phyloP scores from a whole-genome alignment of 2,797 vertebrate genomes.

The Hypotaenidia okinawae region DNA sequence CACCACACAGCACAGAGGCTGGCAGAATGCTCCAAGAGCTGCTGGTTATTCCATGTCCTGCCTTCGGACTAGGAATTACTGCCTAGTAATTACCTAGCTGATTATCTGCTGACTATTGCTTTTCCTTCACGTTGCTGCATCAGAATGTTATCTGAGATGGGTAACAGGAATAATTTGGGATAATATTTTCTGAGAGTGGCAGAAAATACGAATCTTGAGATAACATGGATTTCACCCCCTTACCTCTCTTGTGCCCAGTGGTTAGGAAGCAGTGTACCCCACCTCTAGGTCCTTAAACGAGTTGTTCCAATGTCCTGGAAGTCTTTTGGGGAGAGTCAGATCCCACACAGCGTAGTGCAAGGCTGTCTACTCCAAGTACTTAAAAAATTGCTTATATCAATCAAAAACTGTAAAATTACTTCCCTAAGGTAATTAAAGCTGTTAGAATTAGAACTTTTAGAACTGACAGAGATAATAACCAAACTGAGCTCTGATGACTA shows the following conservation, averaged over 20 bases:
- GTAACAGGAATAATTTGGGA: background rate
- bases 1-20: background rate
- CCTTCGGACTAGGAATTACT: background rate
- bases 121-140: background rate
- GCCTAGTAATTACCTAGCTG: background rate
- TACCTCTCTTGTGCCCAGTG: background rate
- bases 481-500: background rate
- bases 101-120: background rate
- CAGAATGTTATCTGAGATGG: background rate
- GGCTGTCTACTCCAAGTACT: background rate
- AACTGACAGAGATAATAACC: background rate
- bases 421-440: background rate
- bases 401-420: background rate
- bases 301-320: background rate
- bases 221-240: background rate
- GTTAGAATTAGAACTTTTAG: background rate
- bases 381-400: conserved; percentile 4
- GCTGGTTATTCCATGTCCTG: background rate
- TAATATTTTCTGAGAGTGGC: background rate
- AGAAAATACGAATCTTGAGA: background rate
- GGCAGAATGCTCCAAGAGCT: background rate
- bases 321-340: background rate
- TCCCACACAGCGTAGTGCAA: background rate
- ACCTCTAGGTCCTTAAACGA: background rate
- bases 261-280: background rate